Evolutionary conservation across 1,140 invertebrate genomes (phyloP), one percentile per base, ranked within the genome.

Genomic region (Temnothorax curvispinosus): DNA sequence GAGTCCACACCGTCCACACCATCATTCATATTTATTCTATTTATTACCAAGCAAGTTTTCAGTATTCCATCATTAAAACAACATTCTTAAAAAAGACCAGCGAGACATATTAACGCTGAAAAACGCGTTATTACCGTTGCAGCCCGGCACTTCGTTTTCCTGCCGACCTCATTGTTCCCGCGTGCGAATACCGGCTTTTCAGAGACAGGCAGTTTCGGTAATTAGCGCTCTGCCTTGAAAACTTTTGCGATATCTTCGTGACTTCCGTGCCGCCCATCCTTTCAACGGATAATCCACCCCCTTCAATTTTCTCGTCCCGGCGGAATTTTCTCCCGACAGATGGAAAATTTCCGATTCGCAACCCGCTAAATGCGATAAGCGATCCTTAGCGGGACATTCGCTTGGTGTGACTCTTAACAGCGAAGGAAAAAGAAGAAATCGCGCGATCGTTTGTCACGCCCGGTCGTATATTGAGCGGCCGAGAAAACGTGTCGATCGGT

Each of bases 331-430:
- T 72, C 52, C 5, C 38, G 44, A n/a, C n/a, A 18, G 60, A 13
- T 62, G 41, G 65, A 50, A 77, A 77, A 76, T 60, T 21, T 21
- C 27, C 80, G 60, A 87, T 78, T 88, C 78, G 54, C 75, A 69
- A 86, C 58, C 77, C 87, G 77, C 72, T 88, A 91, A 92, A 88
- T 58, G 82, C 85, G 92, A 92, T 92, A 92, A 93, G 87, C 74
- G 91, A 91, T 92, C 88, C 84, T 89, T 90, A 87, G 82, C 88
- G 88, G 86, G 71, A 78, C 71, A 71, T 69, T 54, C 27, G 27
- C 52, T 54, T 54, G 65, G 74, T 72, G 87, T 76, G 69, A 74
- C 80, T 85, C 77, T 69, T 8, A 38, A 50, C 44, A 7, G 50
- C 27, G 54, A 80, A 35, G 65, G n/a, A 75, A 78, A 60, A 44